Evolutionary conservation across 2,113 vertebrate genomes (phyloP).

Genomic region (Megaleporinus macrocephalus): DNA sequence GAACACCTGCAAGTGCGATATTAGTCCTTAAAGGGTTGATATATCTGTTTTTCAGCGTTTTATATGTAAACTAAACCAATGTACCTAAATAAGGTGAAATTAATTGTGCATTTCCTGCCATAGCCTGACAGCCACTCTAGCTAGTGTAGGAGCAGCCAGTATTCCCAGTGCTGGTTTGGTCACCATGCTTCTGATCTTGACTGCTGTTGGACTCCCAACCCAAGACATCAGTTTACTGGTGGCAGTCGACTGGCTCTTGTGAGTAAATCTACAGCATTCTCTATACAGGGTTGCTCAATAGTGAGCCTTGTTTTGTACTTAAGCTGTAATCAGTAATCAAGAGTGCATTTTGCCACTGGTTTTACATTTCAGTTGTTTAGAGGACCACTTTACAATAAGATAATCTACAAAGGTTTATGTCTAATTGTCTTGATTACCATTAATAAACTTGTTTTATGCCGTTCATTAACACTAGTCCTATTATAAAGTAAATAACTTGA

Average conservation of each 20-base stretch:
- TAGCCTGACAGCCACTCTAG: slow-evolving; percentile 93
- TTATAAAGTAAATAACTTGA: neutral
- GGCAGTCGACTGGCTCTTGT: slow-evolving; percentile 97
- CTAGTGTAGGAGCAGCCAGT: slow-evolving; percentile 94
- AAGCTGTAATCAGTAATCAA: neutral
- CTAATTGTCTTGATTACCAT: too few relatives aligned
- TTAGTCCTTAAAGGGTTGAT: too few relatives aligned
- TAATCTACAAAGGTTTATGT: too few relatives aligned
- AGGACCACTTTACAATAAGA: too few relatives aligned
- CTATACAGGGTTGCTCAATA: neutral
- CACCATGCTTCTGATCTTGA: slow-evolving; percentile 97
- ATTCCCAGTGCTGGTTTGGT: slow-evolving; percentile 95
- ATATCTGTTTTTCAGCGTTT: too few relatives aligned
- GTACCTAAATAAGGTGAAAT: slow-evolving; percentile 4
- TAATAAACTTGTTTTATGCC: too few relatives aligned
- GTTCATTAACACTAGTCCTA: too few relatives aligned
- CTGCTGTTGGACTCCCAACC: slow-evolving; percentile 94
- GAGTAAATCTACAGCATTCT: slow-evolving; percentile 74
- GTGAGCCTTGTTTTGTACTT: neutral
- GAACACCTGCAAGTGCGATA: too few relatives aligned
- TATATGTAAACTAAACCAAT: neutral
- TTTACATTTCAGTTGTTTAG: slow-evolving; percentile 4
- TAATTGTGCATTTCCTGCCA: slow-evolving; percentile 41
- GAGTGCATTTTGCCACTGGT: neutral
- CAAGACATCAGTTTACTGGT: slow-evolving; percentile 96